Percentiles rank a stretch among this genome's conserved stretches.
phyloP scores from a whole-genome alignment of 2,888 invertebrate species.

The Drosophila bunnanda region DNA sequence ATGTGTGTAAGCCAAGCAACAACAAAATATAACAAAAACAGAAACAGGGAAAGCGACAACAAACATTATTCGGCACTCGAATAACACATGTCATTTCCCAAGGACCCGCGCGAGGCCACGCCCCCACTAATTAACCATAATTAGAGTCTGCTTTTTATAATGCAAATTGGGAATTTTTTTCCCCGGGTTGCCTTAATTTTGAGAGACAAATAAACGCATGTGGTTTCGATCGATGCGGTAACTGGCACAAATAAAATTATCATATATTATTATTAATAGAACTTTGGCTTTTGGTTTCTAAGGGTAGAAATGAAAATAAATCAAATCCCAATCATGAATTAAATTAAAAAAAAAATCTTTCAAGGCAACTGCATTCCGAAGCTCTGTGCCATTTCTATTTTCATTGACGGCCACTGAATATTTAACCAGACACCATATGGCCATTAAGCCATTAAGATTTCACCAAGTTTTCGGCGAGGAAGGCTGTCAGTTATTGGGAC shows the following conservation, averaged over 20 bases:
- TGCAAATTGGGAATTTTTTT: constrained; percentile 36
- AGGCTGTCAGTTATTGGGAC: neutral
- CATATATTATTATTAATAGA: constrained; percentile 22
- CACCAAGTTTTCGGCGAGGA: neutral
- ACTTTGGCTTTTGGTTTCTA: constrained; percentile 12
- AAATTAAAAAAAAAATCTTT: constrained; percentile 16
- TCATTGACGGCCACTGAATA: constrained; percentile 17
- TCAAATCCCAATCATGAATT: constrained; percentile 2
- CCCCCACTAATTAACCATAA: constrained; percentile 46
- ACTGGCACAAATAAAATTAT: constrained; percentile 32
- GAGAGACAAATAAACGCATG: constrained; percentile 11
- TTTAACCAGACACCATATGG: constrained; percentile 28
- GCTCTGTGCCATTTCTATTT: constrained; percentile 14
- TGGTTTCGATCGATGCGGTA: constrained; percentile 41
- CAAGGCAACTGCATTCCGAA: constrained; percentile 1
- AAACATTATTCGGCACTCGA: constrained; percentile 56
- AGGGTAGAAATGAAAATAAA: constrained; percentile 4
- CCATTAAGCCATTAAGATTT: constrained; percentile 40
- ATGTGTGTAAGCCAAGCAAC: constrained; percentile 40
- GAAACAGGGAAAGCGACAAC: constrained; percentile 21
- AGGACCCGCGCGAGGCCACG: constrained; percentile 23
- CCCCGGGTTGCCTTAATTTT: neutral
- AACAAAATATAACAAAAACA: constrained; percentile 30
- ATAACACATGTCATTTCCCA: constrained; percentile 69
- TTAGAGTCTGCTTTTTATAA: constrained; percentile 41